phyloP scores from a whole-genome alignment of 1,140 invertebrate genomes.

The Temnothorax longispinosus region DNA sequence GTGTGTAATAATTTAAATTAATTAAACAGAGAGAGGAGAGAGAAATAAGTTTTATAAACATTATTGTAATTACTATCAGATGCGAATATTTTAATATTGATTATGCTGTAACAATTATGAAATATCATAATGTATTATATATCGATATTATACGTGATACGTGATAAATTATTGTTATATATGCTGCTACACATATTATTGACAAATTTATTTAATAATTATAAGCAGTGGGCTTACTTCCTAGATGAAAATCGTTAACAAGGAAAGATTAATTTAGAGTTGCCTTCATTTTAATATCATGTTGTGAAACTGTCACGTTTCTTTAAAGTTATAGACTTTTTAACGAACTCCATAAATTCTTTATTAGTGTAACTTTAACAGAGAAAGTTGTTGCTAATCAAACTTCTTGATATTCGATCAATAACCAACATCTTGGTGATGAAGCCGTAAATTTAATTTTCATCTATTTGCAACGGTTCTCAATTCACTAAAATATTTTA shows the following conservation, averaged over 20 bases:
- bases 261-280: not conserved
- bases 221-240: not conserved
- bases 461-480: not conserved
- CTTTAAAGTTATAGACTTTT: slow-evolving; percentile 9
- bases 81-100: not conserved
- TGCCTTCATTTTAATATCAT: not conserved
- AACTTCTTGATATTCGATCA: slow-evolving; percentile 17
- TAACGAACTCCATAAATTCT: slow-evolving; percentile 19
- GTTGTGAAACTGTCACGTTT: not conserved
- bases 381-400: not conserved
- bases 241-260: not conserved
- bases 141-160: not conserved
- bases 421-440: not conserved
- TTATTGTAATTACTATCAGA: not conserved
- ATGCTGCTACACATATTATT: not conserved
- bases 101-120: not conserved
- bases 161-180: not conserved
- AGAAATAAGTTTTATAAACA: not conserved
- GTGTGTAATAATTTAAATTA: not conserved
- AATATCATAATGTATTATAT: not conserved
- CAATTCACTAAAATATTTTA: not conserved
- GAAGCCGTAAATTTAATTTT: not conserved
- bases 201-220: slow-evolving; percentile 2
- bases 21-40: not conserved
- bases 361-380: slow-evolving; percentile 13